Conservation (phyloP, 1,140 invertebrate genomes). For the Rhagoletis pomonella region DNA sequence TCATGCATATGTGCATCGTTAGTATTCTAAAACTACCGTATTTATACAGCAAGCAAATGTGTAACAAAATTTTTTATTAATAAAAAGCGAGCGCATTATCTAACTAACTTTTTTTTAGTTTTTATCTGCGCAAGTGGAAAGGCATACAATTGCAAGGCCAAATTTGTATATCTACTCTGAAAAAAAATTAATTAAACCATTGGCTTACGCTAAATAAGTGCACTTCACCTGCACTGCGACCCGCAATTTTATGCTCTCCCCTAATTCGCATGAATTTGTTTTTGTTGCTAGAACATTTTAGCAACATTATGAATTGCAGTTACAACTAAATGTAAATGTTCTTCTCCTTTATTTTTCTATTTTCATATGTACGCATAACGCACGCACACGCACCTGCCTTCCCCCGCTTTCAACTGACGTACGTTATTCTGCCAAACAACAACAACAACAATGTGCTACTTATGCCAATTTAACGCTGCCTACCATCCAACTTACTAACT, state of each 20-base stretch:
- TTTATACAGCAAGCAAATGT: neutral
- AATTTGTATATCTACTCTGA: neutral
- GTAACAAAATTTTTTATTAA: neutral
- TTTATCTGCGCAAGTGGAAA: neutral
- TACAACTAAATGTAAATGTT: conserved; percentile 21
- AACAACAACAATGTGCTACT: conserved; percentile 8
- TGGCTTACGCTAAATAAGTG: neutral
- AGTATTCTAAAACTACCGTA: neutral
- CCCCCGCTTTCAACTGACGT: neutral
- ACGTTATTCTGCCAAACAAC: neutral
- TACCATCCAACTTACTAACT: neutral
- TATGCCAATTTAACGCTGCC: neutral
- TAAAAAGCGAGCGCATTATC: neutral
- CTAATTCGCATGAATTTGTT: neutral
- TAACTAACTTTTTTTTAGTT: neutral
- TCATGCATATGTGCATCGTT: too few relatives aligned
- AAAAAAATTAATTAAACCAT: neutral
- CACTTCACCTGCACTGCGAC: neutral
- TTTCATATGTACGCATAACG: conserved; percentile 28
- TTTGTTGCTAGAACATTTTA: neutral
- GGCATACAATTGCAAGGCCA: neutral
- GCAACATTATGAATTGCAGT: neutral
- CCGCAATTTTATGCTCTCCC: neutral
- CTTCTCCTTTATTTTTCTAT: conserved; percentile 33
- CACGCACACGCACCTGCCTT: neutral